Conservation (phyloP, 2,888 invertebrate species). For the Therioaphis trifolii region DNA sequence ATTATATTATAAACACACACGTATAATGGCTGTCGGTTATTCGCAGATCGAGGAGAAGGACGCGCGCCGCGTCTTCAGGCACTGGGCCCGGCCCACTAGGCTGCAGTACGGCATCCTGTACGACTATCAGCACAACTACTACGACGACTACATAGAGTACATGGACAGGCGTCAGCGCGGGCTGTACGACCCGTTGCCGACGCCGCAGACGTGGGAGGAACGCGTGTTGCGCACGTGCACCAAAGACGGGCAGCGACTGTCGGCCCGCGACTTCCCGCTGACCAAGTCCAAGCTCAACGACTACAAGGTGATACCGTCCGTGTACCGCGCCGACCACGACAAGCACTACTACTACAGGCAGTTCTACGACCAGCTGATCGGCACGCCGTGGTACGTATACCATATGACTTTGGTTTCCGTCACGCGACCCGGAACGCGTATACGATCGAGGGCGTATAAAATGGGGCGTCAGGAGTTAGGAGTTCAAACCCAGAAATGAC, state of each 20-base stretch:
- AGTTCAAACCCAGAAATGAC: no score
- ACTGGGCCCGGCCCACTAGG: slow-evolving; percentile 88
- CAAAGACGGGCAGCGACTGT: slow-evolving; percentile 61
- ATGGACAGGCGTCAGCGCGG: slow-evolving; percentile 82
- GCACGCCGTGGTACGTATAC: slow-evolving; percentile 44
- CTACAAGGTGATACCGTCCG: slow-evolving; percentile 74
- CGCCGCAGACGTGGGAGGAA: slow-evolving; percentile 88
- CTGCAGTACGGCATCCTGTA: slow-evolving; percentile 85
- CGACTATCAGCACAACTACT: slow-evolving; percentile 86
- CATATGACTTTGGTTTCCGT: no score
- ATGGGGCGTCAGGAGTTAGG: no score
- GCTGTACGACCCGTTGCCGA: slow-evolving; percentile 76
- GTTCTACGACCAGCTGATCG: slow-evolving; percentile 70
- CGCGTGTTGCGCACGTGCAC: slow-evolving; percentile 80
- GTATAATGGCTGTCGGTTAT: no score
- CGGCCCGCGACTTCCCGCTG: slow-evolving; percentile 60
- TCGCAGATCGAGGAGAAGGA: slow-evolving; percentile 61
- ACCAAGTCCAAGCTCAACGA: slow-evolving; percentile 69
- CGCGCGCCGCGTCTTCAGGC: slow-evolving; percentile 75
- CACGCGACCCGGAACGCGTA: no score
- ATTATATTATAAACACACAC: no score
- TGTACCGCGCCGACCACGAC: slow-evolving; percentile 80
- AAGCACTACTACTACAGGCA: slow-evolving; percentile 81
- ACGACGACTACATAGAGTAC: slow-evolving; percentile 86
- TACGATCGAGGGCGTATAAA: no score